A percentile compares a stretch with the other conserved stretches of the same genome.
Conservation (phyloP, 2,888 invertebrate genomes). For the Acrocyrtus sp. region DNA sequence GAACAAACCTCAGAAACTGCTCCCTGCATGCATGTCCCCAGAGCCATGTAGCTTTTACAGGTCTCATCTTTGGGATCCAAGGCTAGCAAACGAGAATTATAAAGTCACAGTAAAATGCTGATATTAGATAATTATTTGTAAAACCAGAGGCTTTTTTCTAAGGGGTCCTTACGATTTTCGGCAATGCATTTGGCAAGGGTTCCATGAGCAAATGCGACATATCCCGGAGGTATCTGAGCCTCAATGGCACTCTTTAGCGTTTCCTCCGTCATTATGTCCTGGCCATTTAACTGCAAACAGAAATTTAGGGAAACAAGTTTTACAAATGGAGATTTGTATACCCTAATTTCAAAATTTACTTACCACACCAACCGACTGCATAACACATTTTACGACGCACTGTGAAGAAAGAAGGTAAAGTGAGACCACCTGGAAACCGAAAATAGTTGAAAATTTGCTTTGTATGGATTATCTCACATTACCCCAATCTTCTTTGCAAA, state of each 20-base stretch:
- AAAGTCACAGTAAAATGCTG: neutral
- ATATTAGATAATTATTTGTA: neutral
- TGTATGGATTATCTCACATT: neutral
- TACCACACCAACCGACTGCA: conserved; percentile 55
- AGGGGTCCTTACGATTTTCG: conserved; percentile 29
- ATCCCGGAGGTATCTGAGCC: conserved; percentile 33
- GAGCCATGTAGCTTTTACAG: conserved; percentile 43
- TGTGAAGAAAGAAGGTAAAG: too few species aligned
- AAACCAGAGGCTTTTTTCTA: too few species aligned
- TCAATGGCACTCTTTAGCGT: conserved; percentile 42
- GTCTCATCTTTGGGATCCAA: conserved; percentile 51
- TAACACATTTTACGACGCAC: conserved; percentile 60
- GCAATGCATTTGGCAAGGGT: conserved; percentile 30
- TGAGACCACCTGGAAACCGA: neutral
- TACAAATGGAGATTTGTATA: neutral
- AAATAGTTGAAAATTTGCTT: too few species aligned
- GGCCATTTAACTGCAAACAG: conserved; percentile 36
- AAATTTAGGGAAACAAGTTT: neutral
- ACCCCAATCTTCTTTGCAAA: conserved; percentile 52
- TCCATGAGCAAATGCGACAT: conserved; percentile 28
- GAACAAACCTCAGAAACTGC: conserved; percentile 45
- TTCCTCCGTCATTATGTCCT: conserved; percentile 36
- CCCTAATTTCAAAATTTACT: conserved; percentile 13
- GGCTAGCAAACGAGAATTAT: conserved; percentile 7
- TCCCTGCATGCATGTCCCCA: conserved; percentile 54